These are phyloP conservation scores for Sylvilagus floridanus DNA, from an alignment of 2,797 vertebrate genomes.

Conservation along the genomic window DNA sequence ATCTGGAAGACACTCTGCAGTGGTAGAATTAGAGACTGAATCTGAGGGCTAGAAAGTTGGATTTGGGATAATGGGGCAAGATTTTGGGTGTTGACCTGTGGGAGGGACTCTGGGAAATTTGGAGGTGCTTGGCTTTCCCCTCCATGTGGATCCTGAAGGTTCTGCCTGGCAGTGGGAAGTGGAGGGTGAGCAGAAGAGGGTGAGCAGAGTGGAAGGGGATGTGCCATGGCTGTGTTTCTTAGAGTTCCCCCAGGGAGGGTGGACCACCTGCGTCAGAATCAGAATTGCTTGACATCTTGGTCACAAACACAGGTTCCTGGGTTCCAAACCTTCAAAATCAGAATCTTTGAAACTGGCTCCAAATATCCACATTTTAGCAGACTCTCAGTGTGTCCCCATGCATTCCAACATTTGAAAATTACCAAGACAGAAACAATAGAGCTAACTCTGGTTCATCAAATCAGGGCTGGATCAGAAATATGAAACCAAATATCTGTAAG, in stretches of 20 bases:
- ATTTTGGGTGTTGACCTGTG: not conserved
- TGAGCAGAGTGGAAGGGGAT: not conserved
- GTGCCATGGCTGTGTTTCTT: not conserved
- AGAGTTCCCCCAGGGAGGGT: too few relatives aligned
- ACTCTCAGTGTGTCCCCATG: not conserved
- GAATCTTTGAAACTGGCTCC: not conserved
- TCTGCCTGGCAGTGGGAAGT: not conserved
- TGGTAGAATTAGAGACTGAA: not conserved
- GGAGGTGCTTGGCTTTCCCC: not conserved
- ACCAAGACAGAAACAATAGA: not conserved
- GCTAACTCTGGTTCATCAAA: not conserved
- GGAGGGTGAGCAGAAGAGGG: not conserved
- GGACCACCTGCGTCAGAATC: not conserved
- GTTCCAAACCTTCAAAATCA: not conserved
- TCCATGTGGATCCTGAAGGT: not conserved
- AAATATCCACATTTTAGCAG: not conserved
- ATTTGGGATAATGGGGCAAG: not conserved
- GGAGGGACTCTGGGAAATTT: not conserved
- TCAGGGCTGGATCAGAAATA: constrained; percentile 27
- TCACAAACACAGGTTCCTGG: not conserved
- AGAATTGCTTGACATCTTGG: not conserved
- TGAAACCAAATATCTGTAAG: not conserved
- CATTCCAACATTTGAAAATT: not conserved
- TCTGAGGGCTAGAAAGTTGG: not conserved
- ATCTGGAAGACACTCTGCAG: not conserved